A percentile compares a stretch with the other conserved stretches of the same genome.
These are phyloP conservation scores for Alcedo quadribrachys DNA, from an alignment of 2,797 vertebrate genomes.

Conservation along the genomic window DNA sequence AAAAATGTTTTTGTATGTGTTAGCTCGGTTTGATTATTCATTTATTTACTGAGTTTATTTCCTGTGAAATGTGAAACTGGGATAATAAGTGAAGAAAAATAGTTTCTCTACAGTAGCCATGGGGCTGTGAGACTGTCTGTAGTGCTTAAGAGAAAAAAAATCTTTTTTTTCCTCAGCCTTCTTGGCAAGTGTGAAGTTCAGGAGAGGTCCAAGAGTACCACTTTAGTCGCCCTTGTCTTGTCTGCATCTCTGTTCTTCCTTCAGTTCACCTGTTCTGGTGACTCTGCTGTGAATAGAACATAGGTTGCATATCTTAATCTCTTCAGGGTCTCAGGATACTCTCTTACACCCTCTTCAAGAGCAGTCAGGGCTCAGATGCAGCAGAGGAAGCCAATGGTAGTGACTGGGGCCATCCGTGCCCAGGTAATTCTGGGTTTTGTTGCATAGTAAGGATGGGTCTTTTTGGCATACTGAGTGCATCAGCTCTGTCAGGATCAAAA, in stretches of 20 bases:
- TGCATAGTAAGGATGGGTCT: background rate
- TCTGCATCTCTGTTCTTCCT: background rate
- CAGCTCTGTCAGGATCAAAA: background rate
- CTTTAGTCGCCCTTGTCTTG: background rate
- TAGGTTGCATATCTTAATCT: background rate
- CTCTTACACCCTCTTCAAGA: background rate
- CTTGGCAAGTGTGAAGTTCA: background rate
- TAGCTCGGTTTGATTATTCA: background rate
- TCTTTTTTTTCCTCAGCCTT: background rate
- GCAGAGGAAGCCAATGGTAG: background rate
- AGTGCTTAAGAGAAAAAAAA: background rate
- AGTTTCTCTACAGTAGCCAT: background rate
- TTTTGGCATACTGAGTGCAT: background rate
- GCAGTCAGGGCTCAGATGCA: background rate
- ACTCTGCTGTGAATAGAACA: background rate
- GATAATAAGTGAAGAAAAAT: background rate
- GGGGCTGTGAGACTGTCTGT: background rate
- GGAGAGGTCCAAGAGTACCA: background rate
- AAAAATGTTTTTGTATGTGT: constrained; percentile 62
- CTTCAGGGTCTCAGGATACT: background rate
- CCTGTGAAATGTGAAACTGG: background rate
- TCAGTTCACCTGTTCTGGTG: background rate
- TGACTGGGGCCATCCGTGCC: background rate
- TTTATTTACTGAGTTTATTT: background rate
- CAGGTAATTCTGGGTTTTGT: background rate